Conservation (phyloP, 2,113 vertebrate species). For the Pan paniscus region DNA sequence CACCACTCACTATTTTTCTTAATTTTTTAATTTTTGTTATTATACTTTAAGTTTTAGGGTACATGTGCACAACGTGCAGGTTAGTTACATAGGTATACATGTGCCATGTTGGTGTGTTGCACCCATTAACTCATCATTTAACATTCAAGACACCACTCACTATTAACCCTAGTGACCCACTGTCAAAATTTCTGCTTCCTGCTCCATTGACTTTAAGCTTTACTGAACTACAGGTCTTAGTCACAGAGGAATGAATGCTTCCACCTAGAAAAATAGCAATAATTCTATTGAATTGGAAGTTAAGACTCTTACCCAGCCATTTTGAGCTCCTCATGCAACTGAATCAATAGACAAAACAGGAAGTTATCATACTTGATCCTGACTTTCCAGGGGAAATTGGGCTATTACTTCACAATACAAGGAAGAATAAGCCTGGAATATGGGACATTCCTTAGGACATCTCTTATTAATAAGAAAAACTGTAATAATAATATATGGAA, state of each 20-base stretch:
- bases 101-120: too few relatives aligned
- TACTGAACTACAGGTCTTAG: background rate
- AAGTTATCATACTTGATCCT: background rate
- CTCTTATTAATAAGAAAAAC: background rate
- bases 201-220: background rate
- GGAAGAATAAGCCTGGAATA: background rate
- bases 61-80: too few relatives aligned
- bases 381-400: background rate
- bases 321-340: background rate
- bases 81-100: too few relatives aligned
- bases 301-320: background rate
- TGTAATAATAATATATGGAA: background rate
- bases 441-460: background rate
- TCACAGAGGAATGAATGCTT: background rate
- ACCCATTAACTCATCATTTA: too few relatives aligned
- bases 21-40: too few relatives aligned
- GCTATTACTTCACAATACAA: background rate
- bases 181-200: background rate
- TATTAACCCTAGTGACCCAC: background rate
- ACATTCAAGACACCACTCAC: too few relatives aligned
- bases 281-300: background rate
- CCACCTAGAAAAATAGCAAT: background rate
- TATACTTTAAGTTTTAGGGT: too few relatives aligned
- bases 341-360: background rate
- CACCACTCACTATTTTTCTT: too few relatives aligned